Evolutionary conservation across 1,140 invertebrate genomes (phyloP), one percentile per base, ranked within the genome.

Genomic region (Drosophila insularis): DNA sequence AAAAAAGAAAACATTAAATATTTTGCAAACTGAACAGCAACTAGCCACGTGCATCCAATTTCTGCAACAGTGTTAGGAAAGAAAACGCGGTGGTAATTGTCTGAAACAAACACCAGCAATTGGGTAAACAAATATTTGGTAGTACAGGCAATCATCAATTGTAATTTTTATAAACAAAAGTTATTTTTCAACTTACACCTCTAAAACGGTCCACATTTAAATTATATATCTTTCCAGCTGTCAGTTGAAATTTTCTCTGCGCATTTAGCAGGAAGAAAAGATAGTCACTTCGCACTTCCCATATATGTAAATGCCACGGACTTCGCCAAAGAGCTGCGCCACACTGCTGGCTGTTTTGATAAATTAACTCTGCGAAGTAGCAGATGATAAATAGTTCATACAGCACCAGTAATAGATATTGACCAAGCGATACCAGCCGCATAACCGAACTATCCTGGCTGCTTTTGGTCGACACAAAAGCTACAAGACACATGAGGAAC

Each of bases 1-100:
- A 65, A 61, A 74, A 37, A 68, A 64, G 70, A 71, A 62, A 65
- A 13, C 55, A 19, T 40, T 64, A 60, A 21, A 2, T 27, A 32
- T 13, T 31, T 61, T 68, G 21, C 58, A 53, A 66, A 53, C 19
- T 54, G 5, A 50, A 17, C 50, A 62, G 56, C 62, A 17, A 67
- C 50, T 80, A 89, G 39, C 63, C 66, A 17, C 80, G 63, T 4
- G 75, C 61, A 64, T 91, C 90, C 81, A 91, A 73, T 56, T 89
- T 90, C 50, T 90, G 90, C 32, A 91, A 46, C 2, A 91, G 53
- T 6, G 90, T 91, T 5, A 91, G 71, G 27, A 91, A 91, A 0
- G 90, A 91, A 27, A 91, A 91, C 1, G 90, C 90, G 0, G 90
- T 91, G 6, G 90, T 90, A 8, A 91, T 90, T 8, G 89, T 85